These are phyloP conservation scores for Caenorhabditis uteleia DNA, from an alignment of 2,888 invertebrate species.

Conservation along the genomic window DNA sequence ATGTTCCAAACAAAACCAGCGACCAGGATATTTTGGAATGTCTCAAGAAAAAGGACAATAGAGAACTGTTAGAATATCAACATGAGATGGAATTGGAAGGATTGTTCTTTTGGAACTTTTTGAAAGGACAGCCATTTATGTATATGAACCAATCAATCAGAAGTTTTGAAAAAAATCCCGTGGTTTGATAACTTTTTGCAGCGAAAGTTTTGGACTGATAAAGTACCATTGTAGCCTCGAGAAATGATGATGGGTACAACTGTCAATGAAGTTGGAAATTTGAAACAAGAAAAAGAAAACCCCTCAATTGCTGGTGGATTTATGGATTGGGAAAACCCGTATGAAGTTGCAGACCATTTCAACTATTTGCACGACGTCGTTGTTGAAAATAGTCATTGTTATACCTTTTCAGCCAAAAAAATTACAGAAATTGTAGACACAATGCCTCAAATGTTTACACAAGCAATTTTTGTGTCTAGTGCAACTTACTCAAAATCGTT, in stretches of 20 bases:
- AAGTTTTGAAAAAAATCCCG: not conserved
- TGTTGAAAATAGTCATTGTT: no score
- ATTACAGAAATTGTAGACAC: not conserved
- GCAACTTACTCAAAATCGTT: constrained; percentile 8
- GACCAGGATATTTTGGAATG: not conserved
- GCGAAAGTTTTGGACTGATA: not conserved
- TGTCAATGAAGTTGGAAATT: constrained; percentile 4
- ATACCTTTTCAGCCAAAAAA: constrained; percentile 5
- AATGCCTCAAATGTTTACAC: constrained; percentile 1
- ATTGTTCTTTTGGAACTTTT: not conserved
- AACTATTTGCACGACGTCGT: no score
- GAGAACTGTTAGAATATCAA: not conserved
- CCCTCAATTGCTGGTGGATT: constrained; percentile 19
- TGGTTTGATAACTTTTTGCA: not conserved
- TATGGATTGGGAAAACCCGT: constrained; percentile 24
- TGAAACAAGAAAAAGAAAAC: constrained; percentile 9
- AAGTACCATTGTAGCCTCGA: constrained; percentile 1
- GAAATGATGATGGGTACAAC: constrained; percentile 22
- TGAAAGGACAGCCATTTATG: not conserved
- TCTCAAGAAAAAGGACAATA: not conserved
- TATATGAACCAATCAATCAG: not conserved
- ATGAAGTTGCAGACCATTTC: constrained; percentile 20
- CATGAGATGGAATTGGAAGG: not conserved
- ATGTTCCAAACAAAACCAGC: not conserved
- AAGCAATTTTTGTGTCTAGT: constrained; percentile 11